phyloP scores from a whole-genome alignment of 2,797 vertebrate genomes.

The Muscicapa striata region DNA sequence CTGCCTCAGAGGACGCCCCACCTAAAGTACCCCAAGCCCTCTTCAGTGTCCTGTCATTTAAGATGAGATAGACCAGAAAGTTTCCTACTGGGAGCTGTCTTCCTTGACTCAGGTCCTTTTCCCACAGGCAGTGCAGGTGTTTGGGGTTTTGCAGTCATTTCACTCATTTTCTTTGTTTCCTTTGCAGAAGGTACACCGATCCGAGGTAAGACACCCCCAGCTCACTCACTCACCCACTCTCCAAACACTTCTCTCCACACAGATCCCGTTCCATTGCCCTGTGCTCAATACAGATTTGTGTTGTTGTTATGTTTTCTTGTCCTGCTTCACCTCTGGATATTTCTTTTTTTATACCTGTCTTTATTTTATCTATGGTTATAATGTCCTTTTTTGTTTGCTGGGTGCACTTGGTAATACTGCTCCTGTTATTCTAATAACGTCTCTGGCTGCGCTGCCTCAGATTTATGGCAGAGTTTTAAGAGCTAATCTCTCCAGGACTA shows the following conservation, averaged over 20 bases:
- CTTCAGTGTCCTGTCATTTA: neutral
- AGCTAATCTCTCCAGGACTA: slow-evolving; percentile 29
- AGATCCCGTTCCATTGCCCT: slow-evolving; percentile 54
- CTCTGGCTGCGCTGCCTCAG: slow-evolving; percentile 9
- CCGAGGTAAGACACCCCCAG: slow-evolving; percentile 90
- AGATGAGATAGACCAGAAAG: neutral
- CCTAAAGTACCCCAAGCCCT: neutral
- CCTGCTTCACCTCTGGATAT: slow-evolving; percentile 37
- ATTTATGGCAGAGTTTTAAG: slow-evolving; percentile 52
- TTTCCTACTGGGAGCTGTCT: slow-evolving; percentile 46
- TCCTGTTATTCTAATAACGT: neutral
- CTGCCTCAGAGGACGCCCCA: neutral
- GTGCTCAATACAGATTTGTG: slow-evolving; percentile 28
- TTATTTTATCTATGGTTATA: slow-evolving; percentile 59
- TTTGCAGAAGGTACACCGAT: slow-evolving; percentile 97
- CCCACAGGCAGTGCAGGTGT: slow-evolving; percentile 58
- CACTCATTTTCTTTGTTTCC: slow-evolving; percentile 90
- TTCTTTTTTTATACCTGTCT: slow-evolving; percentile 51
- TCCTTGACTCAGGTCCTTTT: slow-evolving; percentile 68
- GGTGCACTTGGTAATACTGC: slow-evolving; percentile 18
- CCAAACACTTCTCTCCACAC: slow-evolving; percentile 63
- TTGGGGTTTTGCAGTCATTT: slow-evolving; percentile 78
- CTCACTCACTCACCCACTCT: slow-evolving; percentile 69
- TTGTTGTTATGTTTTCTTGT: slow-evolving; percentile 28
- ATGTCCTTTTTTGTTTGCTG: slow-evolving; percentile 55